phyloP scores from a whole-genome alignment of 2,113 vertebrate genomes.

The Strix uralensis region DNA sequence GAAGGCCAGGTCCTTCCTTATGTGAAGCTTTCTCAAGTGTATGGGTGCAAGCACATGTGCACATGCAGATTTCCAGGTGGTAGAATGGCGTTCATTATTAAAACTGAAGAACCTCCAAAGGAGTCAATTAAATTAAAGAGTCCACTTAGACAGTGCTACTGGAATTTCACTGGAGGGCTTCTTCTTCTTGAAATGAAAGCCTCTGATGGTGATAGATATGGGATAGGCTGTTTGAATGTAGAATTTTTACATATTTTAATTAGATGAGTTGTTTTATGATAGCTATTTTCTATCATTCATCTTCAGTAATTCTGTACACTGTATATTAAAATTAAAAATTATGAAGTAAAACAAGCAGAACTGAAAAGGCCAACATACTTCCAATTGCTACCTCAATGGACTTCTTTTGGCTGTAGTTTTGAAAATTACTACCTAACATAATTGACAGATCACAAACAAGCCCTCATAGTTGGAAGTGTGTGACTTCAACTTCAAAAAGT shows the following conservation, averaged over 20 bases:
- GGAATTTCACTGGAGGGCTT: constrained; percentile 4
- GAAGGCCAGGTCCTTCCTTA: background rate
- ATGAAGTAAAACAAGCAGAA: background rate
- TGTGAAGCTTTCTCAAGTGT: background rate
- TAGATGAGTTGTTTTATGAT: background rate
- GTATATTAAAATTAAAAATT: background rate
- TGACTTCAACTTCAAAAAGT: background rate
- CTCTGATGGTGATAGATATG: background rate
- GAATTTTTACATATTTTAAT: background rate
- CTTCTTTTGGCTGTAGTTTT: background rate
- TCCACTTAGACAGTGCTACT: background rate
- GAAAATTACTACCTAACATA: background rate
- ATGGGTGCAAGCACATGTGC: background rate
- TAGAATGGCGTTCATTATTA: background rate
- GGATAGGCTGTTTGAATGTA: background rate
- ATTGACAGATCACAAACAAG: background rate
- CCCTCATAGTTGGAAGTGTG: background rate
- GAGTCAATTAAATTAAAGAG: constrained; percentile 19
- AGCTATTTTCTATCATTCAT: background rate
- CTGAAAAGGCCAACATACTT: background rate
- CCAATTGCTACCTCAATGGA: background rate
- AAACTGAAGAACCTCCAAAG: background rate
- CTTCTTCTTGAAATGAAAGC: background rate
- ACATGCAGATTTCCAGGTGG: background rate
- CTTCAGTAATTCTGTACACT: background rate